Conservation (phyloP, 2,113 vertebrate genomes). For the western clawed frog (Xenopus tropicalis) region DNA sequence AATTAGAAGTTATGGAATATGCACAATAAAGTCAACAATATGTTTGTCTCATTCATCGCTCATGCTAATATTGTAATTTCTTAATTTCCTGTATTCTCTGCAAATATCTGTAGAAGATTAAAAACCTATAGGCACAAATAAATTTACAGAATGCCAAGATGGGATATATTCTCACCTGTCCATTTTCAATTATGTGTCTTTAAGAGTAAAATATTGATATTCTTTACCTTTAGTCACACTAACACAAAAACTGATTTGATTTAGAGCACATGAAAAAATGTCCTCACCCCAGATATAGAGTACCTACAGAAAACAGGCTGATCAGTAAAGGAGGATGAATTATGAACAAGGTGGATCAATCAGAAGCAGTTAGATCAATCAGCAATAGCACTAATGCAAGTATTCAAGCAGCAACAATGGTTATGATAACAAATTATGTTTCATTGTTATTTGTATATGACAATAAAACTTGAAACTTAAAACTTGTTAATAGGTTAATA, state of each 20-base stretch:
- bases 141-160: conserved; percentile 7
- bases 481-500: too few relatives aligned
- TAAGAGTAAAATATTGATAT: neutral
- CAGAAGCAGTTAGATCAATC: too few relatives aligned
- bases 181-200: neutral
- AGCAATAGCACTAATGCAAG: too few relatives aligned
- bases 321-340: too few relatives aligned
- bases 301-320: too few relatives aligned
- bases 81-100: conserved; percentile 38
- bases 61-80: conserved; percentile 26
- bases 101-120: conserved; percentile 12
- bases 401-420: too few relatives aligned
- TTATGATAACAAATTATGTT: too few relatives aligned
- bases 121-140: conserved; percentile 10
- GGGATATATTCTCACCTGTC: conserved; percentile 2
- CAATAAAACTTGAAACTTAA: too few relatives aligned
- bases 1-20: conserved; percentile 14
- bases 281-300: too few relatives aligned
- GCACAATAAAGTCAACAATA: conserved; percentile 22
- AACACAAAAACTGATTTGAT: conserved; percentile 7
- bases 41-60: conserved; percentile 17
- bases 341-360: too few relatives aligned
- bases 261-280: too few relatives aligned
- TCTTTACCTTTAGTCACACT: neutral
- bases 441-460: too few relatives aligned